phyloP scores from a whole-genome alignment of 1,140 invertebrate genomes.

The Contarinia nasturtii region DNA sequence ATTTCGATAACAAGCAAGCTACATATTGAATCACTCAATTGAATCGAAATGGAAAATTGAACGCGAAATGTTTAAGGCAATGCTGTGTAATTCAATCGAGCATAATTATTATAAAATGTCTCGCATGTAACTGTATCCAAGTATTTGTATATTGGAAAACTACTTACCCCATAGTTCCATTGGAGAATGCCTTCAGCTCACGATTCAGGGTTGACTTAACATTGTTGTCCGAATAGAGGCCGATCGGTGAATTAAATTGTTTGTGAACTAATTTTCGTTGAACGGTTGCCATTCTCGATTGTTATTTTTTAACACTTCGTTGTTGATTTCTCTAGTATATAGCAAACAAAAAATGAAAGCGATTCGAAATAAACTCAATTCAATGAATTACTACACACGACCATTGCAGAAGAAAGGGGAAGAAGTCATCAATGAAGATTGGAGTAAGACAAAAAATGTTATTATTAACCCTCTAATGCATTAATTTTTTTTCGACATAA shows the following conservation, averaged over 20 bases:
- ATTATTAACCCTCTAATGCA: too few relatives aligned
- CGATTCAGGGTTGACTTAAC: constrained; percentile 60
- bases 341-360: too few relatives aligned
- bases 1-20: too few relatives aligned
- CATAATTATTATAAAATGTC: not conserved
- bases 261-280: constrained; percentile 53
- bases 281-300: constrained; percentile 35
- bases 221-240: constrained; percentile 63
- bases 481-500: too few relatives aligned
- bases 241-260: constrained; percentile 79
- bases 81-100: not conserved
- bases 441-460: too few relatives aligned
- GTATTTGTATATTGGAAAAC: not conserved
- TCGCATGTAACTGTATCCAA: not conserved
- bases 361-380: too few relatives aligned
- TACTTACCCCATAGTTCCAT: constrained; percentile 58
- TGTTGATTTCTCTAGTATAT: too few relatives aligned
- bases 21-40: not conserved
- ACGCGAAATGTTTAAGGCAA: not conserved
- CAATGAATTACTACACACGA: too few relatives aligned
- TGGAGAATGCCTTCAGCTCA: constrained; percentile 53
- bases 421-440: too few relatives aligned
- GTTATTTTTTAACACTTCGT: not conserved
- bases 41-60: not conserved
- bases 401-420: too few relatives aligned